Evolutionary conservation across 2,888 invertebrate genomes (phyloP), one percentile per base, ranked within the genome.

Genomic region (Diplolepis rosae): DNA sequence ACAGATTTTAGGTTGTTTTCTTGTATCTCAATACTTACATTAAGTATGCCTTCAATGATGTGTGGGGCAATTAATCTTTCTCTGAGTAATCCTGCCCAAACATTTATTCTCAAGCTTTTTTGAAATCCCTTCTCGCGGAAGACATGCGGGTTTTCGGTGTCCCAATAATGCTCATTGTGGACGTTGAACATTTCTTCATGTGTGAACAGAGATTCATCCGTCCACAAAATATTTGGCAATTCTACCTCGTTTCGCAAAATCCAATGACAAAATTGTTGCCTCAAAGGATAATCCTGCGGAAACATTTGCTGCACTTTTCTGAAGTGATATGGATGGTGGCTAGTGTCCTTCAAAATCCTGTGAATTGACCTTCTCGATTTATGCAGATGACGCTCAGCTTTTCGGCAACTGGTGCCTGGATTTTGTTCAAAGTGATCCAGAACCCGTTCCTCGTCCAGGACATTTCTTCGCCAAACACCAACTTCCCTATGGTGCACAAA

Each of bases 111-210:
- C 2, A 48, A 48, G 1, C 18, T 18, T 2, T 48, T 18, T 9
- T 22, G 48, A 9, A 48, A 22, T 0, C 2, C 22, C 6, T 22
- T 22, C 22, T 48, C 22, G 48, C 22, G 48, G 9, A 22, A 48
- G 2, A 48, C 48, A 5, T 22, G 9, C 1, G 66, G 48, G 24
- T 66, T 66, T 48, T 66, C 66, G 3, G 35, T 24, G 22, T 24
- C 24, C 24, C 45, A 66, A 13, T 48, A 48, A 28, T 66, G 66
- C 4, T 27, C 24, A 13, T 66, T 66, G 13, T 66, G 66, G 2
- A 27, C n/a, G 48, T 66, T 66, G 4, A 66, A 66, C 1, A 13
- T 27, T n/a, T 48, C 66, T 7, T 66, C 48, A 27, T 48, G 24
- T 1, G 13, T 30, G 22, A 66, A 48, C 5, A 24, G 2, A 30